Conservation (phyloP, 1,140 invertebrate genomes). For the Pantala flavescens region DNA sequence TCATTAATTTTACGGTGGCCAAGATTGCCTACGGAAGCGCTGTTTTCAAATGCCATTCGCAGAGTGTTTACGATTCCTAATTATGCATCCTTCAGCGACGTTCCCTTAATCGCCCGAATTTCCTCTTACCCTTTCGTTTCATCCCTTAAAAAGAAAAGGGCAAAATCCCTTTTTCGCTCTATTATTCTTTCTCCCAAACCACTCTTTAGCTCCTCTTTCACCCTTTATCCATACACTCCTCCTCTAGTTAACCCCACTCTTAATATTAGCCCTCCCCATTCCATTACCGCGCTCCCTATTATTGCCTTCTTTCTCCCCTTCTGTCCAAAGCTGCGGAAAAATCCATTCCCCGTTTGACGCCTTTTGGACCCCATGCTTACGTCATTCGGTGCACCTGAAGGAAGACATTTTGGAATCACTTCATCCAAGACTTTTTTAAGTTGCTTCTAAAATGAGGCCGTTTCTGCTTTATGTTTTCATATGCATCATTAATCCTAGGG, state of each 20-base stretch:
- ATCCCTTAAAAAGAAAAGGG: constrained; percentile 2
- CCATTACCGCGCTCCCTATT: constrained; percentile 2
- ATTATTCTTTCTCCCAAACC: constrained; percentile 2
- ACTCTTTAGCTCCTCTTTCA: constrained; percentile 1
- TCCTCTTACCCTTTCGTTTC: neutral
- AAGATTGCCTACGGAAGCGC: too few species aligned
- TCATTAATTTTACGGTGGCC: too few species aligned
- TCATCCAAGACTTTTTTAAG: too few species aligned
- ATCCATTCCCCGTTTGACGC: neutral
- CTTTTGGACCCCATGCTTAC: neutral
- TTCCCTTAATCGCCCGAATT: neutral
- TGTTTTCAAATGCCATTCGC: too few species aligned
- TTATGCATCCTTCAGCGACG: neutral
- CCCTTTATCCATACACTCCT: neutral
- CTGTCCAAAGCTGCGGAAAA: neutral
- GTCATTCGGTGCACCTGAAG: too few species aligned
- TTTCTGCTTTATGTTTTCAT: too few species aligned
- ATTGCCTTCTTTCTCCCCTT: neutral
- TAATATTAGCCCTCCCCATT: neutral
- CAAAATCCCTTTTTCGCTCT: neutral
- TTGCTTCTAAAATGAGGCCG: too few species aligned
- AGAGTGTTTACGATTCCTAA: too few species aligned
- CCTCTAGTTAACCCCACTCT: neutral
- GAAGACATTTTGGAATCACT: too few species aligned
- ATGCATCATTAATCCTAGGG: too few species aligned